Evolutionary conservation across 1,140 invertebrate genomes (phyloP), one percentile per base, ranked within the genome.

Genomic region (Drosophila parvula): DNA sequence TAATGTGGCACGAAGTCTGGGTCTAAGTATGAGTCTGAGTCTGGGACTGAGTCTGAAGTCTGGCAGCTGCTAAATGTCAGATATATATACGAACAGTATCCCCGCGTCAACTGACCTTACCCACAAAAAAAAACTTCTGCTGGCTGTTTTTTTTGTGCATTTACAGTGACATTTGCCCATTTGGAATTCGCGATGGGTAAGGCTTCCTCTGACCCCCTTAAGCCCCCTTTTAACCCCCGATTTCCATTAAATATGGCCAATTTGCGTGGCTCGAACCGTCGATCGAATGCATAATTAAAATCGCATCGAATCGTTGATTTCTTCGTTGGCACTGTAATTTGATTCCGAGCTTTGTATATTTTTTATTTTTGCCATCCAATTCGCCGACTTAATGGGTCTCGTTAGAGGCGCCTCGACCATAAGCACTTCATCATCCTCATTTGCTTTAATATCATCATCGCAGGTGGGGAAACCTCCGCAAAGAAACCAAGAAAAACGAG

Each of bases 231-330:
- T n/a, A 27, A 48, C 34, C n/a, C 38, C 12, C 36, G 38, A 3
- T 32, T 47, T 22, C 32, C 50, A 56, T 27, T 55, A 27, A 43
- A 41, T 63, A 50, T 58, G 53, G 41, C 62, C 74, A 77, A 77
- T 77, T 77, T 77, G 56, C 74, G 56, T 61, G 51, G 53, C 47
- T 75, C 40, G 9, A 53, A 48, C 32, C 57, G 50, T 44, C 65
- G 10, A 73, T 81, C 61, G 79, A 60, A 60, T 82, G 68, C 79
- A 74, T 81, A 81, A 81, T 81, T 81, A 69, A 85, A 81, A 75
- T 62, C 82, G 48, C 77, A 85, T 81, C 82, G 51, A 75, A 81
- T 81, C 50, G 41, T 51, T 67, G 65, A 56, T 47, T 70, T 78
- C 36, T 47, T 53, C 56, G 61, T 32, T 44, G 60, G 28, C 59